Conservation (phyloP, 2,113 vertebrate species). For the Trogon surrucura region DNA sequence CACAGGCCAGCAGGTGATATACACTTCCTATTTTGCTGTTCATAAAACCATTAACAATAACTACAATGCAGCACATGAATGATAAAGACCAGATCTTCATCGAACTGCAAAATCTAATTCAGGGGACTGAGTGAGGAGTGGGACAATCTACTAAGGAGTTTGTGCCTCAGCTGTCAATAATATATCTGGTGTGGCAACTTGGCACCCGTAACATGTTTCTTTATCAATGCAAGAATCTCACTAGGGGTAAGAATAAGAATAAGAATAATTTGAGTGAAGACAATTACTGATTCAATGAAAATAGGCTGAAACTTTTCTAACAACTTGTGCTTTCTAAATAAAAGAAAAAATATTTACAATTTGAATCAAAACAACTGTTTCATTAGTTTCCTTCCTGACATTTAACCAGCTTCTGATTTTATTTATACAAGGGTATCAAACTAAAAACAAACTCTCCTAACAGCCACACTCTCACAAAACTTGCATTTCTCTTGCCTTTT, state of each 20-base stretch:
- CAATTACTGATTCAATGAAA: neutral
- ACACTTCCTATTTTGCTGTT: neutral
- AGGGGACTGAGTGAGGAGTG: neutral
- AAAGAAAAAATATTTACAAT: neutral
- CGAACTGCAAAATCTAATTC: slow-evolving; percentile 3
- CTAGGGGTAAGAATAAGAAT: slow-evolving; percentile 13
- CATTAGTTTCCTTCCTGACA: neutral
- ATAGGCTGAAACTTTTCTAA: neutral
- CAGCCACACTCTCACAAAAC: neutral
- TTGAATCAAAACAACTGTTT: neutral
- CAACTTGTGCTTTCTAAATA: neutral
- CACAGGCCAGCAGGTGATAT: neutral
- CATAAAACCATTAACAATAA: slow-evolving; percentile 16
- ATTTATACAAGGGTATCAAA: neutral
- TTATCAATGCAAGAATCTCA: neutral
- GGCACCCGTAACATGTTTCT: neutral
- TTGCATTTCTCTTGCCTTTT: neutral
- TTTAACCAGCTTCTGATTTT: neutral
- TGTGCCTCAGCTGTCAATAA: neutral
- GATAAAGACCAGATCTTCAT: neutral
- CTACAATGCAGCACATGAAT: neutral
- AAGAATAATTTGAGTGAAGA: neutral
- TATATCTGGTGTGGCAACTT: neutral
- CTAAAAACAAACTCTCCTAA: neutral
- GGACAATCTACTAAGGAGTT: neutral